Evolutionary conservation across 2,888 invertebrate genomes (phyloP), one percentile per base, ranked within the genome.

Genomic region (Chaetoderma sp.): DNA sequence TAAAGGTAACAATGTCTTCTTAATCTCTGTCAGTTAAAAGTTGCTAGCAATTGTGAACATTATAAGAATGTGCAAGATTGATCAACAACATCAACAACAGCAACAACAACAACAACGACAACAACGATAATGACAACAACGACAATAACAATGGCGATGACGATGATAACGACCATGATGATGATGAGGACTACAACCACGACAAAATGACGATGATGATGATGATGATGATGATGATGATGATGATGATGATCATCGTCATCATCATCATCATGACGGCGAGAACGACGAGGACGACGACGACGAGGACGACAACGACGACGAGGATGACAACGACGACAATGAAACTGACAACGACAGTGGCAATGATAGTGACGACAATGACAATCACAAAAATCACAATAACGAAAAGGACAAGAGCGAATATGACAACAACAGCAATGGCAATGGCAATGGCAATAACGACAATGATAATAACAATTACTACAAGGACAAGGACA

Each of bases 1-100:
- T 93, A 94, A 94, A 92, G 94, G 94, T 94, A 88, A 79, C 68
- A 36, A 36, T 36, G 39, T 36, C n/a, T 13, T 36, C 39, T 36
- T 36, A n/a, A 36, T 36, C n/a, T 10, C 10, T 36, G 39, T 36
- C n/a, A n/a, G 18, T 27, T 18, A 33, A 32, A 62, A 27, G 27
- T n/a, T n/a, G n/a, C n/a, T n/a, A n/a, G n/a, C n/a, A n/a, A n/a
- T n/a, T n/a, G n/a, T n/a, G n/a, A n/a, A n/a, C n/a, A n/a, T n/a
- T n/a, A n/a, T n/a, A n/a, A n/a, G n/a, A n/a, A n/a, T n/a, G n/a
- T n/a, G n/a, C n/a, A n/a, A n/a, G n/a, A n/a, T n/a, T n/a, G n/a
- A n/a, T n/a, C 49, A 47, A 18, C 21, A 47, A 18, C 21, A 47
- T 13, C 21, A 47, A 18, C 21, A 47, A 18, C 21, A 47, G 21